Evolutionary conservation across 2,888 invertebrate species (phyloP).

Genomic region (Chelonus formosanus): DNA sequence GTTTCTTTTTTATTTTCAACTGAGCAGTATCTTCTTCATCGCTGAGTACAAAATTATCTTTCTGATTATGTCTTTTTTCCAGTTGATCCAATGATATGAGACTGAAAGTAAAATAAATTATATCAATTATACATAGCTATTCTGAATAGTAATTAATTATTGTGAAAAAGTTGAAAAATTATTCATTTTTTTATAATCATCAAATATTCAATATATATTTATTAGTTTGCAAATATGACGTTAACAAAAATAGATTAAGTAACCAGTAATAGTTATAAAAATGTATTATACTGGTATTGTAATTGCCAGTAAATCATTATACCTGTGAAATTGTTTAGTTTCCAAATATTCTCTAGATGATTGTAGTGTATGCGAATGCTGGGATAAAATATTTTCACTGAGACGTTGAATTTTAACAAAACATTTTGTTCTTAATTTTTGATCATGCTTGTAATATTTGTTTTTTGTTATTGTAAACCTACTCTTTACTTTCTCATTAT

Average conservation of each 20-base stretch:
- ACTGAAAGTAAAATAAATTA: constrained; percentile 35
- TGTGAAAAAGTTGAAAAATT: constrained; percentile 9
- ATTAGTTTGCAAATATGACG: no score
- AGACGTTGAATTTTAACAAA: constrained; percentile 49
- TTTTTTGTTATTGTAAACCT: constrained; percentile 43
- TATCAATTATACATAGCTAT: no score
- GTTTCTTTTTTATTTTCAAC: constrained; percentile 33
- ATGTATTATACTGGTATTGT: no score
- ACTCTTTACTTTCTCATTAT: constrained; percentile 34
- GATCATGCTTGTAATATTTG: constrained; percentile 44
- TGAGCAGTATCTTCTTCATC: constrained; percentile 35
- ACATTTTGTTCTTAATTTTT: constrained; percentile 48
- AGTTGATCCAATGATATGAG: constrained; percentile 44
- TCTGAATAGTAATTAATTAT: constrained; percentile 7
- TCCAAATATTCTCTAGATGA: constrained; percentile 55
- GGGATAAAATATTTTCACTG: constrained; percentile 43
- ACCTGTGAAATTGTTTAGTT: constrained; percentile 55
- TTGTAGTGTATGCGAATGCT: constrained; percentile 48
- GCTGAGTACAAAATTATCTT: background rate
- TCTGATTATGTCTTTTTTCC: constrained; percentile 36
- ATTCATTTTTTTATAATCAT: constrained; percentile 29
- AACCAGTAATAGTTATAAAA: no score
- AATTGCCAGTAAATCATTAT: constrained; percentile 29
- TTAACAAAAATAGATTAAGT: no score
- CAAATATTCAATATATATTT: constrained; percentile 7